Evolutionary conservation across 2,113 vertebrate species (phyloP), one percentile per base, ranked within the genome.

Genomic region (Mirza zaza): DNA sequence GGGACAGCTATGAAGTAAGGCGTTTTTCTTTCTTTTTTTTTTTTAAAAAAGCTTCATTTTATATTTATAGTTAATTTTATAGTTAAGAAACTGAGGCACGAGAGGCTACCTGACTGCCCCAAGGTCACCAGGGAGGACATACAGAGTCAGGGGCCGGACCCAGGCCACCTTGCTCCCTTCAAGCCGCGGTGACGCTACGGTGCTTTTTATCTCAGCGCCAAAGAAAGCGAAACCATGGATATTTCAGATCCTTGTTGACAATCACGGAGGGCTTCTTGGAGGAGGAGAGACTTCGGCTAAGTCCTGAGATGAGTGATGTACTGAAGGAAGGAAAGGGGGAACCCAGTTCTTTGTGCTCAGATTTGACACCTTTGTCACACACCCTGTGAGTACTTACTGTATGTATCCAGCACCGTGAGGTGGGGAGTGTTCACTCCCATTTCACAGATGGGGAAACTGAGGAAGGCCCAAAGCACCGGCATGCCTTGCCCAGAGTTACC

Each of bases 111-210:
- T 70, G n/a, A 67, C 18, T 23, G 67, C 42, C 39, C 17, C 12
- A 42, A 77, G 57, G 50, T 86, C 70, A 76, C 36, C 11, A 6
- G 0, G 0, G 6, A 63, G 45, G 45, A 48, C 4, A 0, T 10
- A 39, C 5, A 2, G 10, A 87, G 39, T 2, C 15, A 8, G 34
- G 3, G 11, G 50, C 17, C 32, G 36, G 61, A 12, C 3, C 8
- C 36, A 6, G 21, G 57, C 3, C 0, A 0, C 10, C 25, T 13
- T 8, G 3, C 9, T 55, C 36, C 17, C 27, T 52, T 81, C 6
- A 8, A 1, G 6, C 18, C 5, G 20, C 4, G 0, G 3, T 4
- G 21, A 8, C 12, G 23, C 8, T 25, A 25, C 8, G 27, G 8
- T 3, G 20, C 23, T 65, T 1, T 17, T 50, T 11, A 12, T 23